phyloP scores from a whole-genome alignment of 2,113 vertebrate species.

The Orcinus orca region DNA sequence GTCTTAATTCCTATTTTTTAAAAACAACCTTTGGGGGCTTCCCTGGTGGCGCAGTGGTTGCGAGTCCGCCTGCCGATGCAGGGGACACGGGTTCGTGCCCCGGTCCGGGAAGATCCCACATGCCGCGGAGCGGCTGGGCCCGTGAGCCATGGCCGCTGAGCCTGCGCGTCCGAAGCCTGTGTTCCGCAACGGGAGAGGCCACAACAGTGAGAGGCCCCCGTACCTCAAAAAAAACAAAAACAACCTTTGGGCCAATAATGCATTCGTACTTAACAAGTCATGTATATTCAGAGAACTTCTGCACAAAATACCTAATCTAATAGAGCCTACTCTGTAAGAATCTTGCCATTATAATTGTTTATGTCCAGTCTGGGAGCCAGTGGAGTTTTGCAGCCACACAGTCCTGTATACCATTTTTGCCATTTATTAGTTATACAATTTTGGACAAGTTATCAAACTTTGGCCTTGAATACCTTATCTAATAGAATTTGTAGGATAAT shows the following conservation, averaged over 20 bases:
- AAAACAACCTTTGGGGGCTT: not conserved
- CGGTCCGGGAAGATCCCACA: no score
- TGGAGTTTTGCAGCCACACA: not conserved
- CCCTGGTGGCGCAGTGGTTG: no score
- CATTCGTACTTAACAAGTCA: not conserved
- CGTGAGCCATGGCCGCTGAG: no score
- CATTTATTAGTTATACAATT: slow-evolving; percentile 7
- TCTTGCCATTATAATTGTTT: not conserved
- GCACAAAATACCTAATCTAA: slow-evolving; percentile 7
- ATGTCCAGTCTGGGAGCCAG: not conserved
- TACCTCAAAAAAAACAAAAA: not conserved
- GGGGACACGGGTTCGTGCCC: no score
- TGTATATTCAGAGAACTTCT: not conserved
- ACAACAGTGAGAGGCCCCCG: no score
- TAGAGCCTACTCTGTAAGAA: not conserved
- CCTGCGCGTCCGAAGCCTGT: no score
- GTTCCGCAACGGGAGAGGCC: no score
- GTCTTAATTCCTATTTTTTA: not conserved
- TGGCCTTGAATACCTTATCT: not conserved
- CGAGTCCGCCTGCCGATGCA: no score
- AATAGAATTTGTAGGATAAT: slow-evolving; percentile 6
- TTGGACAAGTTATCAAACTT: slow-evolving; percentile 15
- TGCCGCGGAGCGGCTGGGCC: no score
- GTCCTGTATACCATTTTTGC: not conserved
- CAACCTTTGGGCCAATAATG: not conserved